These are phyloP conservation scores for Busseola fusca DNA, from an alignment of 2,888 invertebrate species.

Conservation along the genomic window DNA sequence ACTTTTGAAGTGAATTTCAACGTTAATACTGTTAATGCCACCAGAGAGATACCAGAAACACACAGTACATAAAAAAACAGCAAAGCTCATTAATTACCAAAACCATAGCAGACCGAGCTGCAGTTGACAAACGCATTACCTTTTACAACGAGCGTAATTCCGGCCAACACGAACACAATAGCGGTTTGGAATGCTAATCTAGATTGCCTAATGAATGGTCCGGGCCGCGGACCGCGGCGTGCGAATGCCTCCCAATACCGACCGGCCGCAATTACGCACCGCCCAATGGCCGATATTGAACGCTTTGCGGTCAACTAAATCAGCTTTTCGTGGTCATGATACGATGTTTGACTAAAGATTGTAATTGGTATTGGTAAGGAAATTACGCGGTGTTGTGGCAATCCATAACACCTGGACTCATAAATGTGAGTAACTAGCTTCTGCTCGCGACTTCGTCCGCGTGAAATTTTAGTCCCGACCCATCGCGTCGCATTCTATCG, in stretches of 20 bases:
- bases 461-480: too few relatives aligned
- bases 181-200: conserved; percentile 54
- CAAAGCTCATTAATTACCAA: not conserved
- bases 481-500: too few relatives aligned
- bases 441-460: too few relatives aligned
- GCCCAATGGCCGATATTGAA: conserved; percentile 47
- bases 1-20: not conserved
- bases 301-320: conserved; percentile 58
- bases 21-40: not conserved
- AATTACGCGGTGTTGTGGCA: conserved; percentile 22
- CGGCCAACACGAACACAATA: conserved; percentile 36
- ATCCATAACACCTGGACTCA: too few relatives aligned
- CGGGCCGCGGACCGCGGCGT: conserved; percentile 27
- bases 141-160: conserved; percentile 35
- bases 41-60: not conserved
- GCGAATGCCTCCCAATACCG: conserved; percentile 41
- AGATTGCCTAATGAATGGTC: conserved; percentile 62
- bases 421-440: too few relatives aligned
- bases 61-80: not conserved
- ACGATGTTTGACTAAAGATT: conserved; percentile 55
- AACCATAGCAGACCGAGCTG: conserved; percentile 18
- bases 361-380: conserved; percentile 50
- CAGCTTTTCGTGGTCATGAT: conserved; percentile 48
- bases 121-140: conserved; percentile 32
- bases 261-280: conserved; percentile 45